Base-by-base conservation (phyloP, 2,888 invertebrate species). In the Heterodera filipjevi region DNA sequence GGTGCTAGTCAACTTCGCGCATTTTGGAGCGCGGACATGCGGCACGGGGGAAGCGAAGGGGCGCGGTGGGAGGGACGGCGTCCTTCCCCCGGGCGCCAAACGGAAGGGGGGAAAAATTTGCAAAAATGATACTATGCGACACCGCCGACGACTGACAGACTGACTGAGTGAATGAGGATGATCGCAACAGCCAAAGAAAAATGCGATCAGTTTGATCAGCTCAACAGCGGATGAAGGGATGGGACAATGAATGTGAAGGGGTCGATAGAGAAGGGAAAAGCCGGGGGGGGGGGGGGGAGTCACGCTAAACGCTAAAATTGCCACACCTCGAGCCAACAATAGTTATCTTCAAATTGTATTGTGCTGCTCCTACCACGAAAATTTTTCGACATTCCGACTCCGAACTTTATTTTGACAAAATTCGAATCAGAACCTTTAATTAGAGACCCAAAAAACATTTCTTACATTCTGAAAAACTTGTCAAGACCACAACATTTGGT, bases 1-100 rank as follows among this genome's bases (percentile, higher is more conserved):
- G 46, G 16, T n/a, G n/a, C 59, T 59, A n/a, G 39, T n/a, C n/a
- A 59, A 59, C 59, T 59, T 59, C 59, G 59, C 59, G 59, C 27
- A 59, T 59, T 59, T 59, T 59, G 59, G n/a, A 59, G 59, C 59
- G n/a, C n/a, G 59, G 59, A 59, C 59, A 59, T n/a, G 59, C 59
- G 59, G 59, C n/a, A 6, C 22, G 59, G 22, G 46, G 46, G 46
- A 2, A 2, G 19, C 12, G 19, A 14, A 14, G 12, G 12, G 46
- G 46, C 6, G 12, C 16, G 19, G 14, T 10, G 46, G 46, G 46
- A 19, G 46, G 46, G 46, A 49, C 46, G 46, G 59, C 27, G 59
- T 59, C 59, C 59, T 59, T 27, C 59, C 59, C 59, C 22, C 59
- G 22, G 59, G 59, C 19, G 59, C 59, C 6, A 59, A 59, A 59